Conservation (phyloP, 2,797 vertebrate genomes). For the Pseudopleuronectes americanus region DNA sequence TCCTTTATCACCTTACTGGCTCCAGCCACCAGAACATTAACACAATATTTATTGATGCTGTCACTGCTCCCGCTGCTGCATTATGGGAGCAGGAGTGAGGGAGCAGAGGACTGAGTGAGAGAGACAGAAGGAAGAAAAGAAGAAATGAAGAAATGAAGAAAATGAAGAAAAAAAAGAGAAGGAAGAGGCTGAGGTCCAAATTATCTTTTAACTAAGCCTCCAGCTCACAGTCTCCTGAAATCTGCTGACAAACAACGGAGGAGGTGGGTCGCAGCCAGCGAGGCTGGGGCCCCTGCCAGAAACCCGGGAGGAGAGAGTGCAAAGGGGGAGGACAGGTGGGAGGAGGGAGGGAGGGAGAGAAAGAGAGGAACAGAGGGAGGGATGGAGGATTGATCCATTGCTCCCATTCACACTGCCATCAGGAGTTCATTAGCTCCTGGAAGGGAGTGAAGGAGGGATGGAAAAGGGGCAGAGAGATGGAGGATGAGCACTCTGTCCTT, state of each 20-base stretch:
- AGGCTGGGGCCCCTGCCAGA: slow-evolving; percentile 62
- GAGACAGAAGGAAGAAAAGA: slow-evolving; percentile 6
- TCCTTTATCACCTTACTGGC: slow-evolving; percentile 72
- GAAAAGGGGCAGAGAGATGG: slow-evolving; percentile 39
- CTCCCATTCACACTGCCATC: slow-evolving; percentile 61
- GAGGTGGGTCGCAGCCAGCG: slow-evolving; percentile 56
- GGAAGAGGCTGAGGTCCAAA: slow-evolving; percentile 54
- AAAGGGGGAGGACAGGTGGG: slow-evolving; percentile 12
- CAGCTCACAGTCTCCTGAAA: slow-evolving; percentile 64
- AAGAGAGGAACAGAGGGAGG: slow-evolving; percentile 26
- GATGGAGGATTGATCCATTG: slow-evolving; percentile 60
- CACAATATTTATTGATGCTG: slow-evolving; percentile 75
- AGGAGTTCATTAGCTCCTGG: slow-evolving; percentile 76
- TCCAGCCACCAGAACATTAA: slow-evolving; percentile 73
- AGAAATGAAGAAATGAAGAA: slow-evolving; percentile 23
- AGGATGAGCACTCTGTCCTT: slow-evolving; percentile 55
- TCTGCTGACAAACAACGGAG: slow-evolving; percentile 79
- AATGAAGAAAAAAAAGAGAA: slow-evolving; percentile 6
- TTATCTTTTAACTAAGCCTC: slow-evolving; percentile 63
- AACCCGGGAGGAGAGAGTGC: slow-evolving; percentile 36
- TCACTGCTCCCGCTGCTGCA: slow-evolving; percentile 68
- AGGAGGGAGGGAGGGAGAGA: slow-evolving; percentile 44
- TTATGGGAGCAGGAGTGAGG: slow-evolving; percentile 49
- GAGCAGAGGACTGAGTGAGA: slow-evolving; percentile 36
- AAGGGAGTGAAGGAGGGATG: slow-evolving; percentile 45